A percentile compares a stretch with the other conserved stretches of the same genome.
phyloP scores from a whole-genome alignment of 2,113 vertebrate species.

The Geococcyx californianus region DNA sequence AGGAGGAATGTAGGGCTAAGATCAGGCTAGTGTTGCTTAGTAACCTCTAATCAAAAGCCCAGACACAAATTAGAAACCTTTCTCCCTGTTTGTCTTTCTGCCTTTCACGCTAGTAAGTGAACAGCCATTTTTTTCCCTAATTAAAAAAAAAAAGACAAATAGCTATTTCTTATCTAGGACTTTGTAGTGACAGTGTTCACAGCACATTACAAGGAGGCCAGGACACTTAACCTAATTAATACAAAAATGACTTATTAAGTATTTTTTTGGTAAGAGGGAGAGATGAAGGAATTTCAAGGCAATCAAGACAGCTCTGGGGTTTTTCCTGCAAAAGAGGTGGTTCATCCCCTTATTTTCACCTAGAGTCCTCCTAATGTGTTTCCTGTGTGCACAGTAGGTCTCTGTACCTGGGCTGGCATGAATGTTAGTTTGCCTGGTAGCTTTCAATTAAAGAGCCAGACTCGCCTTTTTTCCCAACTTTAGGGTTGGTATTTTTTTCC shows the following conservation, averaged over 20 bases:
- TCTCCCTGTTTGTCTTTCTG: background rate
- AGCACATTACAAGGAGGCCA: background rate
- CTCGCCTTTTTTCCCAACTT: background rate
- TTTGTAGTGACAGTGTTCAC: background rate
- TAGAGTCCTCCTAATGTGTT: background rate
- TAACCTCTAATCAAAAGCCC: background rate
- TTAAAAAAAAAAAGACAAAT: background rate
- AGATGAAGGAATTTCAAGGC: background rate
- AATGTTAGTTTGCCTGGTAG: background rate
- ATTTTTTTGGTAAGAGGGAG: background rate
- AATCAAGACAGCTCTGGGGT: background rate
- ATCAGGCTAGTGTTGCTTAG: slow-evolving; percentile 8
- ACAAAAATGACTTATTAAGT: background rate
- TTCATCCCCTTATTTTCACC: background rate
- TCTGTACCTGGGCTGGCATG: background rate
- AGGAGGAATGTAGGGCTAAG: background rate
- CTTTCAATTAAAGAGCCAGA: background rate
- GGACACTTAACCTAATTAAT: background rate
- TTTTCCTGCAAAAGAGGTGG: background rate
- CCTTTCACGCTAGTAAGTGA: background rate
- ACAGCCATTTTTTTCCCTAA: background rate
- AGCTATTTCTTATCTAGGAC: background rate
- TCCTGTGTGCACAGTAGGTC: background rate
- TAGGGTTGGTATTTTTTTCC: background rate
- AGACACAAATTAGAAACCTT: background rate